Conservation (phyloP, 2,888 invertebrate species). For the Acleris literana region DNA sequence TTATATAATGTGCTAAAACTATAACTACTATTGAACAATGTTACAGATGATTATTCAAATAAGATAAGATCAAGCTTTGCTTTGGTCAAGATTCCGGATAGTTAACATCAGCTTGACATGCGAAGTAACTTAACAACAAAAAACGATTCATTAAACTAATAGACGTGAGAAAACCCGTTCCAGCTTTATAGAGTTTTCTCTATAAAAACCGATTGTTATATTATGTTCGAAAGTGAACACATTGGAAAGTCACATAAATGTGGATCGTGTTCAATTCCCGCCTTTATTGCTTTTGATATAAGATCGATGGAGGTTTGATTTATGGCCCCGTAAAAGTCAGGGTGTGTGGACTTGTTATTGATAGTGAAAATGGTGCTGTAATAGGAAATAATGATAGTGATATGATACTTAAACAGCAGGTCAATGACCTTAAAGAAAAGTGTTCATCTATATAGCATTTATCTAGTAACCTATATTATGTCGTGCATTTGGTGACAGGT, state of each 20-base stretch:
- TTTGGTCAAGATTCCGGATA: too few relatives aligned
- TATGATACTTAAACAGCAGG: slow-evolving; percentile 10
- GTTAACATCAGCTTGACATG: too few relatives aligned
- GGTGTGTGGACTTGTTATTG: slow-evolving; percentile 17
- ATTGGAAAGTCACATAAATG: slow-evolving; percentile 15
- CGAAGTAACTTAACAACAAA: too few relatives aligned
- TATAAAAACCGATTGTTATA: slow-evolving; percentile 16
- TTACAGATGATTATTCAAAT: too few relatives aligned
- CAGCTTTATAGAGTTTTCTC: not conserved
- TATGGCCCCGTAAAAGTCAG: slow-evolving; percentile 1
- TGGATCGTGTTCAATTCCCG: not conserved
- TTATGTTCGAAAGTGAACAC: slow-evolving; percentile 16
- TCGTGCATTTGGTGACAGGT: too few relatives aligned
- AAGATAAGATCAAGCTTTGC: too few relatives aligned
- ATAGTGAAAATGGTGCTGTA: slow-evolving; percentile 15
- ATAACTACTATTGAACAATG: too few relatives aligned
- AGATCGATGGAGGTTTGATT: slow-evolving; percentile 1
- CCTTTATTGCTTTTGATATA: not conserved
- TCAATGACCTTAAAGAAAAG: slow-evolving; percentile 2
- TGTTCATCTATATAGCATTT: not conserved
- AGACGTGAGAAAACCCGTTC: not conserved
- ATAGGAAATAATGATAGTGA: slow-evolving; percentile 8
- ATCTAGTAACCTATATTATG: not conserved
- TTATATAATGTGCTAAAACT: too few relatives aligned
- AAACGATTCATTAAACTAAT: not conserved